A percentile compares a stretch with the other conserved stretches of the same genome.
Evolutionary conservation across 2,113 vertebrate genomes (phyloP).

Genomic region (Oryzias javanicus): DNA sequence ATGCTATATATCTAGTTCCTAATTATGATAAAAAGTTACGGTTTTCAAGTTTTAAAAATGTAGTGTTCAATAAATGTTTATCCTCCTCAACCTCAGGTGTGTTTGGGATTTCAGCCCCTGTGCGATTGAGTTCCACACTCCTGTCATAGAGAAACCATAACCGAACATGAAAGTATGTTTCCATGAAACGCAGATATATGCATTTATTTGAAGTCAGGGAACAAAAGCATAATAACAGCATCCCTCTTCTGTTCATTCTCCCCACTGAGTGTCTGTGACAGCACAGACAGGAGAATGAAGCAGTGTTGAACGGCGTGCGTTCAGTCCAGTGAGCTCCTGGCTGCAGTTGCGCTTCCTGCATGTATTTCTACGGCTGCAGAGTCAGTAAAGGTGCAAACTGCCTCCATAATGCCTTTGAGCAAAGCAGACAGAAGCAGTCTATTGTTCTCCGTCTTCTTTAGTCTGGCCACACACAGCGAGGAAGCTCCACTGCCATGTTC

Average conservation of each 20-base stretch:
- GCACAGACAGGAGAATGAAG: constrained; percentile 31
- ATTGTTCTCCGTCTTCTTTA: constrained; percentile 29
- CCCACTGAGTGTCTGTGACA: constrained; percentile 36
- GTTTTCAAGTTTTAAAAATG: no score
- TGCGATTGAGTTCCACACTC: no score
- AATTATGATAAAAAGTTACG: no score
- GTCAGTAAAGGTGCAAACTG: constrained; percentile 52
- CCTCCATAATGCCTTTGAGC: constrained; percentile 47
- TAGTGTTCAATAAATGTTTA: no score
- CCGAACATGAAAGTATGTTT: no score
- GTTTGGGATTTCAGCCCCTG: no score
- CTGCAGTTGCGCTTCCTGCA: constrained; percentile 28
- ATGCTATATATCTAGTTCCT: no score
- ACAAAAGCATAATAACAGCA: constrained; percentile 24
- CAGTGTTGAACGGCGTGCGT: constrained; percentile 19
- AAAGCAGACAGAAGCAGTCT: constrained; percentile 22
- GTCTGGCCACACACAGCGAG: constrained; percentile 1
- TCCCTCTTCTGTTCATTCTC: constrained; percentile 27
- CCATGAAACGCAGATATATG: no score
- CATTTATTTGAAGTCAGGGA: not conserved
- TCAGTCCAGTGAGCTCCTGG: constrained; percentile 26
- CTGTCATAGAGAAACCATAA: no score
- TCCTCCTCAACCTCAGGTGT: no score
- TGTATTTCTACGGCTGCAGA: constrained; percentile 38
- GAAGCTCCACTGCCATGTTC: constrained; percentile 10